Evolutionary conservation across 30 jellyfish, hydroid and myxozoan species (phyloP), one percentile per base, ranked within the genome.

Genomic region (Chrysaora quinquecirrha): DNA sequence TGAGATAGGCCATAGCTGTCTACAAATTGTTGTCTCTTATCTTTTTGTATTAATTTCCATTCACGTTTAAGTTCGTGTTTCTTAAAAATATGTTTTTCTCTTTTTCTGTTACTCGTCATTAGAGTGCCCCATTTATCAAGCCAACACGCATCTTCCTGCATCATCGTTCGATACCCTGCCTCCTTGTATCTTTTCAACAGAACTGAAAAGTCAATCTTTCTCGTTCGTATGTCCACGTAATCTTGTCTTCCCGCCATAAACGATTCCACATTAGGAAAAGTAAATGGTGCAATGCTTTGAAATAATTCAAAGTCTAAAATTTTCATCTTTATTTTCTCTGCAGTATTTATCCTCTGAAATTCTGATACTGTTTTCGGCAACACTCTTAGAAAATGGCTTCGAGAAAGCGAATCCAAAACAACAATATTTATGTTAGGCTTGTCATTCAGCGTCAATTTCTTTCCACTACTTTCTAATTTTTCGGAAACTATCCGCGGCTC

Each of bases 101-200:
- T 20, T 71, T 91, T 91, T 35, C 79, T 80, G 72, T 76, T 84
- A 74, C 98, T 82, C 9, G 97, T 82, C 21, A 87, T n/a, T 1
- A 89, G 35, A 3, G 97, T 82, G 22, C 98, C 98, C 96, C 96
- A 84, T 30, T 73, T 82, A 60, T 91, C 98, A 66, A 75, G 73
- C 98, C 98, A 91, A 35, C 98, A 91, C 28, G 98, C 75, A 50
- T 91, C 98, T 69, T 91, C 98, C 61, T 91, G 98, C 20, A 85
- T 66, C 71, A 72, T 70, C 16, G 90, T 85, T 69, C 73, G 87
- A 38, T 91, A 91, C 2, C 89, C 95, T 27, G 32, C 54, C 6
- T 71, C 69, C 33, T 69, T 71, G 60, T 71, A 76, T 48, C 28
- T 34, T 34, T 75, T 82, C 50, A 69, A 68, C 58, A 91, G 82